Evolutionary conservation across 2,113 vertebrate species (phyloP), one percentile per base, ranked within the genome.

Genomic region (Casuarius casuarius): DNA sequence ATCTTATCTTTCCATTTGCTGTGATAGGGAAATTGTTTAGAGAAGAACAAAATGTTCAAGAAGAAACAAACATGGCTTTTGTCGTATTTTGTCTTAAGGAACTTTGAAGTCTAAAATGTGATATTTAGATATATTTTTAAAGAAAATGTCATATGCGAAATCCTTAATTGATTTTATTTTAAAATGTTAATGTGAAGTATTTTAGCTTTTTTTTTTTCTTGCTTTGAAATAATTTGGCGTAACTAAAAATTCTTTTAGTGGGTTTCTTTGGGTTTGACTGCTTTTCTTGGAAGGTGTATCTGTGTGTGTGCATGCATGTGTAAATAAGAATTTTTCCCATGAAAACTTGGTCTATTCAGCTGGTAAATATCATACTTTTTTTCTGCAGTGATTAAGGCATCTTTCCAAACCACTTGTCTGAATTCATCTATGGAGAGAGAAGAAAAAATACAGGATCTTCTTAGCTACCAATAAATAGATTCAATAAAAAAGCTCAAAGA

Each of bases 331-430:
- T 5, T 1, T 22, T 84, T 82, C 8, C 72, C n/a, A 51, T n/a
- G n/a, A 89, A 67, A 23, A 0, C 6, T 40, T 74, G 22, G 6
- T 12, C 23, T 71, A 0, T 71, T 94, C 8, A 59, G 9, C 22
- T 84, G 28, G 9, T 2, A 79, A 56, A n/a, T 19, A 54, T 81
- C 9, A 40, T 23, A 35, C 18, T 20, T 96, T 76, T 62, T 63
- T 49, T 62, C 63, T 88, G 49, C 33, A 67, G 15, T 52, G 58
- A 49, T 74, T 20, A 80, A 62, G 22, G 20, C 21, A 56, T 73
- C 26, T 49, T 95, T 86, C 61, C 28, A 93, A 74, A 96, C 11
- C n/a, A 65, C 18, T 18, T 86, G 9, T 71, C 65, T 88, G n/a
- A 90, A 87, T 16, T 66, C 5, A 76, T 61, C 40, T 63, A 4